Evolutionary conservation across 2,888 invertebrate species (phyloP).

Genomic region (Sicus ferrugineus): DNA sequence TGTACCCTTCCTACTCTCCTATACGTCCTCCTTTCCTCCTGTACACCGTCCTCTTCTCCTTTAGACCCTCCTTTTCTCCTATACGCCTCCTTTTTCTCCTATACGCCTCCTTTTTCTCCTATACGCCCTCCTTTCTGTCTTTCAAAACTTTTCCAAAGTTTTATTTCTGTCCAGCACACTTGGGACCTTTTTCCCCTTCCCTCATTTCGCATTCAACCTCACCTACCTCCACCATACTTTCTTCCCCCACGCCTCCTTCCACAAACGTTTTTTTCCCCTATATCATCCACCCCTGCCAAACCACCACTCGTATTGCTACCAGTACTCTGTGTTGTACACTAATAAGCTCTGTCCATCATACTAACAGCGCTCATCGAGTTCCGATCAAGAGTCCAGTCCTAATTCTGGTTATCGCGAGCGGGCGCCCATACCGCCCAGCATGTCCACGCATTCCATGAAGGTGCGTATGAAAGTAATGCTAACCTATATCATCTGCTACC

Average conservation of each 20-base stretch:
- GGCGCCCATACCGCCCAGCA: constrained; percentile 72
- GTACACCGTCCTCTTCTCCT: too few species aligned
- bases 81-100: too few species aligned
- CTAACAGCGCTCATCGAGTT: constrained; percentile 64
- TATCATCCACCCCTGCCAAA: background rate
- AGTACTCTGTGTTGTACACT: constrained; percentile 1
- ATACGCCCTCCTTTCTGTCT: too few species aligned
- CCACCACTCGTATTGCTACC: background rate
- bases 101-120: too few species aligned
- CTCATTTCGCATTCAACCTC: background rate
- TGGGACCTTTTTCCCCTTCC: background rate
- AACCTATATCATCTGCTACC: too few species aligned
- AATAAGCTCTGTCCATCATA: constrained; percentile 25
- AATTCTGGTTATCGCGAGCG: constrained; percentile 65
- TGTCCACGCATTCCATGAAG: constrained; percentile 78
- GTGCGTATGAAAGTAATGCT: constrained; percentile 62
- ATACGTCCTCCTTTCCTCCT: too few species aligned
- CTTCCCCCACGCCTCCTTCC: background rate
- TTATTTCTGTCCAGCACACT: background rate
- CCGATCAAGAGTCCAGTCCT: constrained; percentile 66
- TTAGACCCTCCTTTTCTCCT: too few species aligned
- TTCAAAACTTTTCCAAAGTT: background rate
- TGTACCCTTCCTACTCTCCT: too few species aligned
- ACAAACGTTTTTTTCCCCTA: background rate
- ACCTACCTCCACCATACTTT: too few species aligned